Base-by-base conservation (phyloP, 2,888 invertebrate genomes). In the Acleris literana region DNA sequence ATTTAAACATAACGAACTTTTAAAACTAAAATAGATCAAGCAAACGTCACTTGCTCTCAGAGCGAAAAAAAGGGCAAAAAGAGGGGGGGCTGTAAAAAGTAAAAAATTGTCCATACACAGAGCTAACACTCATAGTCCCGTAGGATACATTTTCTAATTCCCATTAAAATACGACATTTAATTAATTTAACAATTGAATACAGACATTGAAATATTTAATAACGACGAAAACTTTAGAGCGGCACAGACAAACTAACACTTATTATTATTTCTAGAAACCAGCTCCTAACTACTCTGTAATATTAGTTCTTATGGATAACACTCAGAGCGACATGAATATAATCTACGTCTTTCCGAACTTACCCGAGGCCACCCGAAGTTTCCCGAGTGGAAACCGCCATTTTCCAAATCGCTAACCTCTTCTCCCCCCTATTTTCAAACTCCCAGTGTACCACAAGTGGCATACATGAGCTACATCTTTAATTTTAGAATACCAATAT, bases 321-420 rank as follows among this genome's bases (percentile, higher is more conserved):
- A 6, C 3, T 39, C 39, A 54, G 39, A 39, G 54, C 33, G 18
- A 25, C 25, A 25, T 25, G 39, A 18, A 11, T 17, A 39, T 46
- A n/a, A 46, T n/a, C 16, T 13, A n/a, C 5, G n/a, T 13, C 5
- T 13, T 5, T 16, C 16, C 43, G 55, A 55, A 39, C 7, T 55
- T 43, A 3, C 7, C 55, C 55, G 39, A 55, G 7, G 55, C 18
- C 13, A 13, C 39, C 39, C 39, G 20, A 55, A 55, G 17, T 53
- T 2, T 43, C 13, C 22, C 49, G 44, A 43, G 43, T 29, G 33
- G 9, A 39, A 7, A 16, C 75, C 73, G 75, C 77, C 74, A 85
- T 84, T 80, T 16, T 82, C 87, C 76, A 86, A 89, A 87, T 90
- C 92, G 91, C 92, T 92, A 92, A 92, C 92, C 92, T 92, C n/a